Evolutionary conservation across 2,113 vertebrate species (phyloP).

Genomic region (Microcebus lehilahytsara): DNA sequence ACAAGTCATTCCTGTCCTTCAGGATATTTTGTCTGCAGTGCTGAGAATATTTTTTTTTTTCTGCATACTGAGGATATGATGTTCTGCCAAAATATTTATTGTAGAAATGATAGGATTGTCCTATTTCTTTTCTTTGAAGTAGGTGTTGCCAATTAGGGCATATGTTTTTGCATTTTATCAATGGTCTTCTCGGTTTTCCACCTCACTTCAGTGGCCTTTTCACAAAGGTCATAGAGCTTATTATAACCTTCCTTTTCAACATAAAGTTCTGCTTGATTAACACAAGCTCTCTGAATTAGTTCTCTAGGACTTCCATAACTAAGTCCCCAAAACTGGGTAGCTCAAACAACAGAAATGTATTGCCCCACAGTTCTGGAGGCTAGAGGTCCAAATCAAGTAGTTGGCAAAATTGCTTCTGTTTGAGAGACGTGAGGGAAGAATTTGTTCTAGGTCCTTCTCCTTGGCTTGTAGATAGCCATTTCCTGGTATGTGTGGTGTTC

Average conservation of each 20-base stretch:
- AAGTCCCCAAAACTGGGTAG: not conserved
- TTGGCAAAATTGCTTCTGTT: not conserved
- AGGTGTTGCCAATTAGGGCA: constrained; percentile 88
- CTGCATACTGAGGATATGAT: constrained; percentile 87
- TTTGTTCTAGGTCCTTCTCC: not conserved
- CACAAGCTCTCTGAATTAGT: not conserved
- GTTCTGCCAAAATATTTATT: constrained; percentile 90
- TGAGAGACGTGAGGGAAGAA: not conserved
- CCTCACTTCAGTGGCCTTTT: constrained; percentile 88
- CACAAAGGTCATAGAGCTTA: constrained; percentile 87
- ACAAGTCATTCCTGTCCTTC: constrained; percentile 88
- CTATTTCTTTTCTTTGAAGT: constrained; percentile 89
- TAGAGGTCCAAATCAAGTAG: not conserved
- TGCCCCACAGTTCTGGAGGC: not conserved
- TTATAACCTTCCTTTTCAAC: constrained; percentile 88
- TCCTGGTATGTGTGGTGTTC: not conserved
- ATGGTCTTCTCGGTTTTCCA: constrained; percentile 91
- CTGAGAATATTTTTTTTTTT: constrained; percentile 87
- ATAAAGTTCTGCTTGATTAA: constrained; percentile 85
- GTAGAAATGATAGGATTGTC: constrained; percentile 88
- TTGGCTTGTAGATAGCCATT: not conserved
- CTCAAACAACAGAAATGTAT: not conserved
- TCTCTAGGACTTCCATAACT: not conserved
- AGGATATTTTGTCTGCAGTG: constrained; percentile 91
- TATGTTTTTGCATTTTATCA: constrained; percentile 89